Evolutionary conservation across 1,140 invertebrate genomes (phyloP).

Genomic region (Zaprionus taronus): DNA sequence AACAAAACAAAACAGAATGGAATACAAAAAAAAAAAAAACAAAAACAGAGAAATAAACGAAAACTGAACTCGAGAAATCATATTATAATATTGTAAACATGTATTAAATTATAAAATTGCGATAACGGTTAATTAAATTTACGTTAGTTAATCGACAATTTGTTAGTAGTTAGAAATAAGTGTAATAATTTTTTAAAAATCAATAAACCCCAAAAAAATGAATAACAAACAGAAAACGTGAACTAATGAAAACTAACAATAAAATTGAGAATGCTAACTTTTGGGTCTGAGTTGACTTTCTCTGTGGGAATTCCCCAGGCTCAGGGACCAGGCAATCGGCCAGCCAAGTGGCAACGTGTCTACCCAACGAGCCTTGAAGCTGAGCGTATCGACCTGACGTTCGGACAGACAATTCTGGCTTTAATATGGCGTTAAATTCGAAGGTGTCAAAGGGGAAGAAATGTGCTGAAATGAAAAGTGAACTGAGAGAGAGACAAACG

Average conservation of each 20-base stretch:
- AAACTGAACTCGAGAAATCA: constrained; percentile 25
- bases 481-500: not conserved
- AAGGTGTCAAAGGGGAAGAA: constrained; percentile 26
- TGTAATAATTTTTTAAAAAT: constrained; percentile 78
- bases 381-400: not conserved
- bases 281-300: not conserved
- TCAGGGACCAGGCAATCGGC: no score
- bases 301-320: not conserved
- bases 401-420: constrained; percentile 6
- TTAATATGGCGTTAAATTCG: constrained; percentile 39
- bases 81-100: constrained; percentile 60
- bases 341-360: not conserved
- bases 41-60: constrained; percentile 23
- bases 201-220: constrained; percentile 63
- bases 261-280: constrained; percentile 4
- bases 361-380: constrained; percentile 63
- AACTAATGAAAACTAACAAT: not conserved
- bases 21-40: constrained; percentile 22
- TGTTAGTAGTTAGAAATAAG: constrained; percentile 78
- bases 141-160: constrained; percentile 81
- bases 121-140: constrained; percentile 71
- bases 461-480: not conserved
- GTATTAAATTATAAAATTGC: constrained; percentile 54
- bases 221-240: constrained; percentile 20
- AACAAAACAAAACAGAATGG: constrained; percentile 24